phyloP scores from a whole-genome alignment of 2,113 vertebrate species.

The Chauna torquata region DNA sequence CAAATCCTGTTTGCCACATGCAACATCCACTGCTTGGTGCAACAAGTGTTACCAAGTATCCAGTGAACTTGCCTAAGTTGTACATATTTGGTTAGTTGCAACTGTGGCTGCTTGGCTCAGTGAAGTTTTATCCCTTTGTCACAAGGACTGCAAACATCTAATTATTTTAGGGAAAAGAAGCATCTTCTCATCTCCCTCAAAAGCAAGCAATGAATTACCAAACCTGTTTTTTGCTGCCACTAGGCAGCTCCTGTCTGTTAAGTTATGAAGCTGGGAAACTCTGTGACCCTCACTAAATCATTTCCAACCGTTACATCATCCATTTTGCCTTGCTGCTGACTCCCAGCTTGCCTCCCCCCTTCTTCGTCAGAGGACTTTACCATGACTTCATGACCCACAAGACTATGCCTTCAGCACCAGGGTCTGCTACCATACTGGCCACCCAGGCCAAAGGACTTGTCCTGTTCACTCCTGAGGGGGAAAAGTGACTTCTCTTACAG shows the following conservation, averaged over 20 bases:
- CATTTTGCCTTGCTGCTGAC: neutral
- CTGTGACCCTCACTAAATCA: neutral
- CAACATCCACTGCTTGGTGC: neutral
- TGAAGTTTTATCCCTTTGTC: neutral
- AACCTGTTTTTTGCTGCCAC: neutral
- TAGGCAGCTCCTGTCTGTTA: neutral
- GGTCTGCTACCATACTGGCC: neutral
- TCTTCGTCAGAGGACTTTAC: neutral
- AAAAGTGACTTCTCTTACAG: neutral
- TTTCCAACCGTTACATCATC: neutral
- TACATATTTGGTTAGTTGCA: neutral
- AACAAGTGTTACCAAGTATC: neutral
- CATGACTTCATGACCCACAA: neutral
- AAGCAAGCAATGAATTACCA: neutral
- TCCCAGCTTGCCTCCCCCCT: neutral
- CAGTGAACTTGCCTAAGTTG: neutral
- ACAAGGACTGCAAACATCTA: neutral
- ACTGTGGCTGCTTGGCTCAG: neutral
- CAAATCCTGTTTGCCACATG: neutral
- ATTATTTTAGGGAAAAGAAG: neutral
- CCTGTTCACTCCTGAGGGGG: accelerated
- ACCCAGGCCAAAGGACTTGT: neutral
- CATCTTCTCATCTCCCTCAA: neutral
- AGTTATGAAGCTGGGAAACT: neutral
- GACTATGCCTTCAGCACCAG: neutral